Percentiles rank a stretch among this genome's conserved stretches.
Conservation (phyloP, 1,140 invertebrate genomes). For the Stegodyphus dumicola region DNA sequence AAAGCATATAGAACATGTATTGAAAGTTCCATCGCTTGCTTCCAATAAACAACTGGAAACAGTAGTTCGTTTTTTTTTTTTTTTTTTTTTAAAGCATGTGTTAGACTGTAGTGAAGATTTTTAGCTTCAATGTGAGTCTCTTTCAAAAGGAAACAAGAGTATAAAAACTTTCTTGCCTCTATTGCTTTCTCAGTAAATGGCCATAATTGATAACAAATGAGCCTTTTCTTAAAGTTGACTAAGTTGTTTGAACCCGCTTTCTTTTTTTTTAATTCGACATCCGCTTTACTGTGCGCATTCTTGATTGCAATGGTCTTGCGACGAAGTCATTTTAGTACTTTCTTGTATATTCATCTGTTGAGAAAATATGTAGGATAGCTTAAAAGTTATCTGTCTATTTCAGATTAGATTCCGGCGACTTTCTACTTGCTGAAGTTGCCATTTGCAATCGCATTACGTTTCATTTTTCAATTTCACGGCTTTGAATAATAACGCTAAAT, state of each 20-base stretch:
- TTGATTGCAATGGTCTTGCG: too few species aligned
- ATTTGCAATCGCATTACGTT: slow-evolving; percentile 41
- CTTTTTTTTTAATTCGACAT: slow-evolving; percentile 32
- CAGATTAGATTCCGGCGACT: slow-evolving; percentile 40
- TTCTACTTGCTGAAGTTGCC: slow-evolving; percentile 16
- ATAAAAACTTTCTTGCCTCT: slow-evolving; percentile 29
- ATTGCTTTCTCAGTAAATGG: slow-evolving; percentile 49
- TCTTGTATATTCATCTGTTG: neutral
- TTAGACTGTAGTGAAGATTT: too few species aligned
- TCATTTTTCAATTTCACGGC: slow-evolving; percentile 60
- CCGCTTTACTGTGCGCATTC: slow-evolving; percentile 17
- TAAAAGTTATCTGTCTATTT: slow-evolving; percentile 38
- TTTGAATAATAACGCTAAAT: slow-evolving; percentile 53
- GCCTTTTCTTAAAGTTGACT: slow-evolving; percentile 41
- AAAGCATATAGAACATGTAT: too few species aligned
- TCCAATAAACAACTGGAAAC: too few species aligned
- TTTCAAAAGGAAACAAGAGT: slow-evolving; percentile 24
- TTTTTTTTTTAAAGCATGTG: too few species aligned
- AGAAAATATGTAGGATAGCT: neutral
- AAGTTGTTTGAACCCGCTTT: slow-evolving; percentile 20
- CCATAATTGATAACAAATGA: slow-evolving; percentile 58
- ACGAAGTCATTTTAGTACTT: too few species aligned
- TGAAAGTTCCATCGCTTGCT: too few species aligned
- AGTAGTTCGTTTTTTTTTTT: too few species aligned
- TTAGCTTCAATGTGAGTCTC: too few species aligned